phyloP scores from a whole-genome alignment of 2,113 vertebrate genomes.

The Epinephelus fuscoguttatus region DNA sequence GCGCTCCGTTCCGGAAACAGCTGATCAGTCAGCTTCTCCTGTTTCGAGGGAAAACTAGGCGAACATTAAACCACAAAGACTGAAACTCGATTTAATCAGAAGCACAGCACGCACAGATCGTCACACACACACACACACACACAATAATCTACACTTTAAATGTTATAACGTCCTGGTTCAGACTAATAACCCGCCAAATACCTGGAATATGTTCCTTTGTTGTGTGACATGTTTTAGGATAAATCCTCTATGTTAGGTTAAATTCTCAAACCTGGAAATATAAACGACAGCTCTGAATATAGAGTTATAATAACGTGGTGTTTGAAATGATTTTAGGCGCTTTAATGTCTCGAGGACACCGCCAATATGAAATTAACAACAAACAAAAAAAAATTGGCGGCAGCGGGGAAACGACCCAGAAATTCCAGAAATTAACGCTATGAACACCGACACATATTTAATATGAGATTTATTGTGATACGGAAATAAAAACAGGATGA shows the following conservation, averaged over 20 bases:
- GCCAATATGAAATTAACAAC: background rate
- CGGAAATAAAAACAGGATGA: background rate
- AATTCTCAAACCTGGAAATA: no score
- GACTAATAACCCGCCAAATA: background rate
- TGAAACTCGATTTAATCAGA: background rate
- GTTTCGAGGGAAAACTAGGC: background rate
- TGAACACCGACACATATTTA: background rate
- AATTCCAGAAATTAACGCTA: background rate
- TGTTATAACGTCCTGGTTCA: no score
- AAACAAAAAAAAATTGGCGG: conserved; percentile 17
- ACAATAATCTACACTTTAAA: background rate
- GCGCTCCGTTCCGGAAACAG: conserved; percentile 15
- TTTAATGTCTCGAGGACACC: background rate
- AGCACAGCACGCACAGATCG: background rate
- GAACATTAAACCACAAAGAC: background rate
- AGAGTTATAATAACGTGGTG: fast-evolving
- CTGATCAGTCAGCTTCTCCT: background rate
- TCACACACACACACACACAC: no score
- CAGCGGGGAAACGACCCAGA: conserved; percentile 14
- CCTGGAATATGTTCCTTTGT: background rate
- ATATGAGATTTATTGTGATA: background rate
- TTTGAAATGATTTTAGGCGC: background rate
- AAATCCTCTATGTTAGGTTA: no score
- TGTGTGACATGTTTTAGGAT: background rate
- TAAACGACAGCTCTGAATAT: fast-evolving